Percentiles rank a stretch among this genome's conserved stretches.
Conservation (phyloP, 37 sponge, comb jelly and placozoan genomes). For the Aphrocallistes beatrix region DNA sequence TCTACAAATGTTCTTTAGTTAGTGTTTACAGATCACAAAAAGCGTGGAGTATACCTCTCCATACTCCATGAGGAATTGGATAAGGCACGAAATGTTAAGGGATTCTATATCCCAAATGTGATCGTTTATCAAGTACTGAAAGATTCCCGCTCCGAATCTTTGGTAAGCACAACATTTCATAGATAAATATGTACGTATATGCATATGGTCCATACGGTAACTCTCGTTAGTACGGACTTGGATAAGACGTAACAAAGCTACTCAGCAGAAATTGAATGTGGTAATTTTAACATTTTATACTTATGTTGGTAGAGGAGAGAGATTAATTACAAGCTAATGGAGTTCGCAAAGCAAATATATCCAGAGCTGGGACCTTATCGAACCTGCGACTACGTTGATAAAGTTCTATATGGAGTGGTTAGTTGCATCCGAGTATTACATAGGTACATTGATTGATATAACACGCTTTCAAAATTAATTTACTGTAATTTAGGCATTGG, state of each 20-base stretch:
- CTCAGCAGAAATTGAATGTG: too few species aligned
- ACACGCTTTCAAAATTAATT: not conserved
- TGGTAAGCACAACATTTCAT: not conserved
- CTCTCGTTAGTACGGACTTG: too few species aligned
- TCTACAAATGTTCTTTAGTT: not conserved
- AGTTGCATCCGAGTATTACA: not conserved
- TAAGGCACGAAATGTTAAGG: not conserved
- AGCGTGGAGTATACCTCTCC: slow-evolving; percentile 14
- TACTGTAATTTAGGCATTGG: slow-evolving; percentile 15
- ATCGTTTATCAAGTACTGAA: not conserved
- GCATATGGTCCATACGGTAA: too few species aligned
- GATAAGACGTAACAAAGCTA: too few species aligned
- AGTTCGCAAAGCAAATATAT: not conserved
- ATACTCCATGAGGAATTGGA: not conserved
- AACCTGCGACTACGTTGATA: not conserved
- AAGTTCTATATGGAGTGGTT: not conserved
- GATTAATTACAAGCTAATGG: not conserved
- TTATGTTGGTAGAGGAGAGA: not conserved
- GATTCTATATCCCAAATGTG: not conserved
- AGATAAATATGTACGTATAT: too few species aligned
- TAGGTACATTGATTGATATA: not conserved
- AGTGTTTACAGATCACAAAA: not conserved
- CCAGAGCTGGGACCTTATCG: not conserved
- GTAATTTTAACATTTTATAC: too few species aligned
- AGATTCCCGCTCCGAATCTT: not conserved